Evolutionary conservation across 2,888 invertebrate species (phyloP).

Genomic region (Epinotia bilunana): DNA sequence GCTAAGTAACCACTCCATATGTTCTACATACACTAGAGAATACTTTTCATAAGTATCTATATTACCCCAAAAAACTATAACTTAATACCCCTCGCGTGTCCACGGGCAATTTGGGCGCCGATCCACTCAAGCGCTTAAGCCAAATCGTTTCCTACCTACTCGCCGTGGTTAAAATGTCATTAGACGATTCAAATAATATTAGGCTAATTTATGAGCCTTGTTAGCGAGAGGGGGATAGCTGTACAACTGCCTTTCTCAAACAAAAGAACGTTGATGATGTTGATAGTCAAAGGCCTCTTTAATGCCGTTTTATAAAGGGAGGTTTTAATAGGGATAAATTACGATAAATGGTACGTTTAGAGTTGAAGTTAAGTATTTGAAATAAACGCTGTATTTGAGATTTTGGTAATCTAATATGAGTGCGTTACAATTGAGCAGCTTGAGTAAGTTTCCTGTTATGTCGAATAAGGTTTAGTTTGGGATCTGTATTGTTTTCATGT

Average conservation of each 20-base stretch:
- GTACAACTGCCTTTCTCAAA: background rate
- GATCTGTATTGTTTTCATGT: too few relatives aligned
- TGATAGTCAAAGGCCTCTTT: background rate
- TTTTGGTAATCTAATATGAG: slow-evolving; percentile 18
- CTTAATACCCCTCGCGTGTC: slow-evolving; percentile 41
- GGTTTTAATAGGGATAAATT: slow-evolving; percentile 1
- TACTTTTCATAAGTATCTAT: slow-evolving; percentile 5
- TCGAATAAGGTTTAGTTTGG: background rate
- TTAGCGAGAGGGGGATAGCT: background rate
- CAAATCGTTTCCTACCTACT: slow-evolving; percentile 44
- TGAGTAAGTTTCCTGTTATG: background rate
- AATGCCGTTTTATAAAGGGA: slow-evolving; percentile 13
- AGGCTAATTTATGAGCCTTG: slow-evolving; percentile 23
- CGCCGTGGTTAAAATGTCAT: slow-evolving; percentile 43
- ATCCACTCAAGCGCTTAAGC: slow-evolving; percentile 37
- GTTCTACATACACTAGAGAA: background rate
- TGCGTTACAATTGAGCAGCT: background rate
- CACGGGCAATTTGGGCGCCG: slow-evolving; percentile 34
- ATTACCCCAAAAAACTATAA: slow-evolving; percentile 28
- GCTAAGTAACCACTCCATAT: too few relatives aligned
- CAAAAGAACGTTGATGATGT: background rate
- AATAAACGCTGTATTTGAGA: slow-evolving; percentile 23
- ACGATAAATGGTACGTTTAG: slow-evolving; percentile 27
- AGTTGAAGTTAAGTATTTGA: slow-evolving; percentile 15
- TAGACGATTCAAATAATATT: slow-evolving; percentile 39